Conservation (phyloP, 2,888 invertebrate species). For the Branchipolynoe longqiensis region DNA sequence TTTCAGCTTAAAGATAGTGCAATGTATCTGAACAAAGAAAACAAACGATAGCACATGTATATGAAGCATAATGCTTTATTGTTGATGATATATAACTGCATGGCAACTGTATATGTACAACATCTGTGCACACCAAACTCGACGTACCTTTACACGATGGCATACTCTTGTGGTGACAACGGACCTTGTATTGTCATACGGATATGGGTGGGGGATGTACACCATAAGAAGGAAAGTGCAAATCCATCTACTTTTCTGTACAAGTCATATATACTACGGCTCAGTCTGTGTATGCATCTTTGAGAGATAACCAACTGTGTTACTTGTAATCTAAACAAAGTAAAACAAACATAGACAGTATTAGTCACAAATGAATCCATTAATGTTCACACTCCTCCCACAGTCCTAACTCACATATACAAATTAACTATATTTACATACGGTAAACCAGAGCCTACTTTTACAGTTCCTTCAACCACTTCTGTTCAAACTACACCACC, state of each 20-base stretch:
- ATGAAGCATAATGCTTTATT: constrained; percentile 25
- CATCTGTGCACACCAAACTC: background rate
- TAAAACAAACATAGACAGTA: too few species aligned
- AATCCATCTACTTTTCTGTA: background rate
- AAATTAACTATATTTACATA: background rate
- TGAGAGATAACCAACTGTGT: too few species aligned
- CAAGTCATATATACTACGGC: background rate
- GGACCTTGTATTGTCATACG: background rate
- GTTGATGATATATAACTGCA: background rate
- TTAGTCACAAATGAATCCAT: too few species aligned
- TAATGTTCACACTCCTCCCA: background rate
- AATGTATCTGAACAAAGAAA: background rate
- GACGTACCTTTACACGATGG: background rate
- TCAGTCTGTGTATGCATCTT: background rate
- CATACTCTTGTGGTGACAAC: background rate
- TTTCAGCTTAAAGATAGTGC: background rate
- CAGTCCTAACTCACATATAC: background rate
- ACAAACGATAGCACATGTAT: background rate
- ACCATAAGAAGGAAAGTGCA: background rate
- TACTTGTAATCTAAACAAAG: too few species aligned
- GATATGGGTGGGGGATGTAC: background rate
- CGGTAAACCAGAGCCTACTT: background rate
- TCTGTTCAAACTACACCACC: too few species aligned
- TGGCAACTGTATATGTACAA: constrained; percentile 27
- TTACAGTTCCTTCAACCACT: background rate